A percentile compares a stretch with the other conserved stretches of the same genome.
Conservation (phyloP, 2,888 invertebrate species). For the Stenolophus ochropezus region DNA sequence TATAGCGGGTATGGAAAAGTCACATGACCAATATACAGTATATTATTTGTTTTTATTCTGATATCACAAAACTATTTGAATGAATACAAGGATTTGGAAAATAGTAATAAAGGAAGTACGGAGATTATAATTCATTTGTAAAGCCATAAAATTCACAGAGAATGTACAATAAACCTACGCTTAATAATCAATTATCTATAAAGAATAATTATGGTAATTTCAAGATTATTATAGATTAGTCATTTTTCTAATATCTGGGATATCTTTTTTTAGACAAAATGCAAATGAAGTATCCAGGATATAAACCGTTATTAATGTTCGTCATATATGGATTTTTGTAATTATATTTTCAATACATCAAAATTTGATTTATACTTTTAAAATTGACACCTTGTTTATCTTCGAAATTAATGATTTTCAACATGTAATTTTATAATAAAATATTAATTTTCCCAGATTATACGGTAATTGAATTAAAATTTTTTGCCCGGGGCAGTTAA, state of each 20-base stretch:
- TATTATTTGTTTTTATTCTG: no score
- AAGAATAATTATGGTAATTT: slow-evolving; percentile 58
- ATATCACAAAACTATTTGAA: no score
- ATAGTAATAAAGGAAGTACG: no score
- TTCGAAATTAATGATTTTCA: slow-evolving; percentile 5
- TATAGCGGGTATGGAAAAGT: no score
- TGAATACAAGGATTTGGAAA: no score
- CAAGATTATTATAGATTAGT: slow-evolving; percentile 43
- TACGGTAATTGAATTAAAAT: slow-evolving; percentile 2
- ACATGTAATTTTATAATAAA: slow-evolving; percentile 15
- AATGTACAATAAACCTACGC: slow-evolving; percentile 40
- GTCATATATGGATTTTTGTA: slow-evolving; percentile 28
- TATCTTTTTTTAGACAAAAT: background rate
- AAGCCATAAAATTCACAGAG: background rate
- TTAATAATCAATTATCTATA: slow-evolving; percentile 50
- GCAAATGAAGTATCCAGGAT: background rate
- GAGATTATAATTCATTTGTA: no score
- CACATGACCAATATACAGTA: no score
- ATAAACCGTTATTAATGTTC: slow-evolving; percentile 1
- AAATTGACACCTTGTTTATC: slow-evolving; percentile 28
- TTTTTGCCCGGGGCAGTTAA: background rate
- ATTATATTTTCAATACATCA: slow-evolving; percentile 9
- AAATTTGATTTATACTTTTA: slow-evolving; percentile 19
- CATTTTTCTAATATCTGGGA: background rate
- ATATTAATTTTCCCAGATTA: slow-evolving; percentile 15